phyloP scores from a whole-genome alignment of 2,113 vertebrate genomes.

The Eptesicus fuscus region DNA sequence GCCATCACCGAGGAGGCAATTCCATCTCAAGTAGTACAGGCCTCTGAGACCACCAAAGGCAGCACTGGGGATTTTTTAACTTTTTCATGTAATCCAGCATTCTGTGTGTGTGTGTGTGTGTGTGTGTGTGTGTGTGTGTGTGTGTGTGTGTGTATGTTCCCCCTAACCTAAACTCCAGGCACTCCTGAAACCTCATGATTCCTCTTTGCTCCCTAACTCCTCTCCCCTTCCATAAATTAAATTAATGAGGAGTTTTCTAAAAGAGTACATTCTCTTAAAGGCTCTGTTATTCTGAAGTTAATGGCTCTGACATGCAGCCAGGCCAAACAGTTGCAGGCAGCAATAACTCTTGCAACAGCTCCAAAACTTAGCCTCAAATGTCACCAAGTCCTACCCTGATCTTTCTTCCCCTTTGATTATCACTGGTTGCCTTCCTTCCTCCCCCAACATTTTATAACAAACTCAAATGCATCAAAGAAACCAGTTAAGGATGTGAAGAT shows the following conservation, averaged over 20 bases:
- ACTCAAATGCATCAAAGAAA: constrained; percentile 57
- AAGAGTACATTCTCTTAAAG: constrained; percentile 71
- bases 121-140: not conserved
- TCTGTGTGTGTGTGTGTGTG: constrained; percentile 15
- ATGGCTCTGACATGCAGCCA: constrained; percentile 80
- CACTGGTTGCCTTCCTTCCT: not conserved
- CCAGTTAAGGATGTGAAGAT: constrained; percentile 51
- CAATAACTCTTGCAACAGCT: constrained; percentile 79
- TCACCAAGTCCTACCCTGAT: constrained; percentile 60
- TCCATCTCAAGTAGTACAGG: not conserved
- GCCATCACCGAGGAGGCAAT: not conserved
- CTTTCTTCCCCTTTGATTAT: constrained; percentile 64
- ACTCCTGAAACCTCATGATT: constrained; percentile 43
- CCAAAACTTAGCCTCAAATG: constrained; percentile 75
- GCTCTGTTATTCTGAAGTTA: constrained; percentile 79
- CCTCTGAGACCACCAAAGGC: not conserved
- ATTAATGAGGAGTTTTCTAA: constrained; percentile 75
- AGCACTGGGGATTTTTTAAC: not conserved
- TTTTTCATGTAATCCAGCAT: constrained; percentile 37
- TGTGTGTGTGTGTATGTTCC: not conserved
- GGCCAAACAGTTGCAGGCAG: constrained; percentile 80
- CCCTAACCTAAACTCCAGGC: constrained; percentile 35
- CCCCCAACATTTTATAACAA: constrained; percentile 13
- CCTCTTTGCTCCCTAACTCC: constrained; percentile 19
- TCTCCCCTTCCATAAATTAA: constrained; percentile 74